Evolutionary conservation across 2,113 vertebrate genomes (phyloP), one percentile per base, ranked within the genome.

Genomic region (Zeus faber): DNA sequence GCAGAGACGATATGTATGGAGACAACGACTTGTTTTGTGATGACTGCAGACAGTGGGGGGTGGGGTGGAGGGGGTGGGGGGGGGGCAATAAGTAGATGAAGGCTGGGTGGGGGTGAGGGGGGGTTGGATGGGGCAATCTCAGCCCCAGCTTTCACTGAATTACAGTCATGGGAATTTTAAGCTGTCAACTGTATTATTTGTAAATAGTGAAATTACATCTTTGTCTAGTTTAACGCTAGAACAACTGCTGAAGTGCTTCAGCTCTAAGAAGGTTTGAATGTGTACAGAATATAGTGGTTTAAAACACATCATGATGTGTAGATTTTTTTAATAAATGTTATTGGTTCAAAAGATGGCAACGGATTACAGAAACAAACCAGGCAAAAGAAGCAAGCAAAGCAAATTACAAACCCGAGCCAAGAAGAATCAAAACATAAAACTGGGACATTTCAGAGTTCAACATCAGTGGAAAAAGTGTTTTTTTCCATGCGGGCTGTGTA

Each of bases 11-110:
- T 61, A 80, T 53, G 78, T 65, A 76, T 79, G 87, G 86, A 87
- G 89, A 87, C 85, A 85, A 87, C 43, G 40, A 62, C 71, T 82
- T 78, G 76, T 83, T 85, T 85, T 82, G 79, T 78, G 70, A 79
- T 71, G 65, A 56, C 76, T 73, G 84, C 85, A 91, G 88, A 91
- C 89, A 70, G n/a, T 25, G 26, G 33, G 43, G 60, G 37, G 35
- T 25, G 31, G 16, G 27, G 24, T 4, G 16, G 29, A 21, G 31
- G 27, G 41, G 21, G 55, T 67, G 69, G 63, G 20, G 55, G 17
- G 8, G 65, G 65, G 63, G 62, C 46, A 58, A 57, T 46, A 54
- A 74, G 62, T 44, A 72, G 67, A 70, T 72, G 61, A 46, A 58
- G 74, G 44, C 68, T 49, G 66, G 43, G 69, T 59, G 54, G 26